These are phyloP conservation scores for Megaleporinus macrocephalus DNA, from an alignment of 2,113 vertebrate species.

Conservation along the genomic window DNA sequence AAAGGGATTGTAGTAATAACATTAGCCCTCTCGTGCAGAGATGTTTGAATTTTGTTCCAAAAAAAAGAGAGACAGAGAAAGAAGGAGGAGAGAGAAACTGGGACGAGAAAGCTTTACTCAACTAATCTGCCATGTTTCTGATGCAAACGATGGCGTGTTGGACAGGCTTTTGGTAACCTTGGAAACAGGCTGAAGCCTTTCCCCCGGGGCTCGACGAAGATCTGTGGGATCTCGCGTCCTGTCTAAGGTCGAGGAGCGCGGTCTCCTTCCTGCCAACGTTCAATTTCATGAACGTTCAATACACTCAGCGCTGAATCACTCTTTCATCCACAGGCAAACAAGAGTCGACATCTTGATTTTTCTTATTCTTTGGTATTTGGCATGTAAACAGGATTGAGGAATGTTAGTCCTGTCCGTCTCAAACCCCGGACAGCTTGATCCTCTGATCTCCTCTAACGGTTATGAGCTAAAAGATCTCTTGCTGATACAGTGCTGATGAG, in stretches of 20 bases:
- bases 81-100: no score
- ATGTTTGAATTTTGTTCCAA: slow-evolving; percentile 63
- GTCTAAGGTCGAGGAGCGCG: slow-evolving; percentile 65
- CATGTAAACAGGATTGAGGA: neutral
- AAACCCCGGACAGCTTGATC: neutral
- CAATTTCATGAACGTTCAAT: slow-evolving; percentile 65
- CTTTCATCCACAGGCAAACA: slow-evolving; percentile 16
- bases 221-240: slow-evolving; percentile 73
- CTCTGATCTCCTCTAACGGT: neutral
- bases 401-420: neutral
- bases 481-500: neutral
- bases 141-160: slow-evolving; percentile 79
- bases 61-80: neutral
- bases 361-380: neutral
- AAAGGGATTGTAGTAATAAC: slow-evolving; percentile 76
- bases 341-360: neutral
- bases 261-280: slow-evolving; percentile 59
- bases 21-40: slow-evolving; percentile 73
- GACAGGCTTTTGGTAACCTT: slow-evolving; percentile 81
- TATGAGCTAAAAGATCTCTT: neutral
- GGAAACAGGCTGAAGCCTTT: slow-evolving; percentile 79
- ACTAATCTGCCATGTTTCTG: slow-evolving; percentile 74
- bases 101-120: slow-evolving; percentile 62
- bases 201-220: slow-evolving; percentile 76
- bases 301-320: slow-evolving; percentile 64